Evolutionary conservation across 2,113 vertebrate genomes (phyloP).

Genomic region (Trematocara unimaculatum): DNA sequence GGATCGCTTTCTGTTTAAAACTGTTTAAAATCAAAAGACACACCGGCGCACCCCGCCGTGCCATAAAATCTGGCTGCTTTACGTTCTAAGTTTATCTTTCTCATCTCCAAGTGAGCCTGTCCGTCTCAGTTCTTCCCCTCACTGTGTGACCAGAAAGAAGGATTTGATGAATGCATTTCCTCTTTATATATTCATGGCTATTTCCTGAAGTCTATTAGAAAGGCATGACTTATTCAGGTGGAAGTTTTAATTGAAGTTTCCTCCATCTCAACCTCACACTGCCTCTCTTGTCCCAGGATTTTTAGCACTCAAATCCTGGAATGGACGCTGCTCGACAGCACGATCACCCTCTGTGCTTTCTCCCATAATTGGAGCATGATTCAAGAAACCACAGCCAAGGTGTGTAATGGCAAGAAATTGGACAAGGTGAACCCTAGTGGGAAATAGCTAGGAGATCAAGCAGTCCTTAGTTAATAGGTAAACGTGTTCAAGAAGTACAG

Average conservation of each 20-base stretch:
- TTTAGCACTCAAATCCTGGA: not conserved
- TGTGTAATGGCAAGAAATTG: not conserved
- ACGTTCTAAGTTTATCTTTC: not conserved
- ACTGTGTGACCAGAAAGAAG: slow-evolving; percentile 6
- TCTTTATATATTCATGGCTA: slow-evolving; percentile 65
- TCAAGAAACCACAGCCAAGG: not conserved
- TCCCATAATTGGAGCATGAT: slow-evolving; percentile 11
- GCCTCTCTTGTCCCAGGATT: not conserved
- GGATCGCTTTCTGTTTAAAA: no score
- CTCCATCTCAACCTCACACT: not conserved
- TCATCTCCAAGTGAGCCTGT: not conserved
- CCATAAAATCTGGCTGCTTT: not conserved
- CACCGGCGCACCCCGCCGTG: no score
- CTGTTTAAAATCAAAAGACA: no score
- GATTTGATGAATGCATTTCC: slow-evolving; percentile 57
- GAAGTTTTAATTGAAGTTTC: slow-evolving; percentile 58
- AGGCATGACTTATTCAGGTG: slow-evolving; percentile 66
- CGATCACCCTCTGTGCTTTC: not conserved
- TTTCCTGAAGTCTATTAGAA: slow-evolving; percentile 64
- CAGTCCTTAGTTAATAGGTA: not conserved
- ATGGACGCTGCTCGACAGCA: not conserved
- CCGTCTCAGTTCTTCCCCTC: not conserved
- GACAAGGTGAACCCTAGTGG: not conserved
- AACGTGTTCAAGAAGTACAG: not conserved
- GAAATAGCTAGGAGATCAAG: slow-evolving; percentile 5